phyloP scores from a whole-genome alignment of 2,797 vertebrate genomes.

The Melopsittacus undulatus region DNA sequence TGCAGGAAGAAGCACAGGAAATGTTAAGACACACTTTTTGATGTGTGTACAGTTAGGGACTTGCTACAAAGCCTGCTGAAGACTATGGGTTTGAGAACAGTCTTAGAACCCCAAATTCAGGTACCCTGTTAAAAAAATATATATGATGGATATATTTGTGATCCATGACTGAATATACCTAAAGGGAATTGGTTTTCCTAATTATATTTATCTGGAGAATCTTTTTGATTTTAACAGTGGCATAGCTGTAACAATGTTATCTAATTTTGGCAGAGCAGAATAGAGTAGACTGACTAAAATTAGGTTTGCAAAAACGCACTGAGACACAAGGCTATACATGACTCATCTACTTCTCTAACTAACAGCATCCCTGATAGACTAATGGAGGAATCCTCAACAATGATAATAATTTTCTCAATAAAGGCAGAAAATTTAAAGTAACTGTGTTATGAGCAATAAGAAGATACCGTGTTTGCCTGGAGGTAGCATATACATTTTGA shows the following conservation, averaged over 20 bases:
- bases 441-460: background rate
- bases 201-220: slow-evolving; percentile 28
- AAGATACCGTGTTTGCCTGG: background rate
- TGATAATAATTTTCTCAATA: slow-evolving; percentile 40
- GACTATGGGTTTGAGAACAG: background rate
- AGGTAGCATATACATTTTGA: slow-evolving; percentile 29
- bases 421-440: slow-evolving; percentile 39
- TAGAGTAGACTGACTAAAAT: slow-evolving; percentile 59
- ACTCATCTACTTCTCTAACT: slow-evolving; percentile 40
- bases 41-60: background rate
- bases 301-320: slow-evolving; percentile 59
- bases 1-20: background rate
- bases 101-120: background rate
- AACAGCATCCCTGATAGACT: background rate
- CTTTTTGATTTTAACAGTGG: slow-evolving; percentile 29
- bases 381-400: slow-evolving; percentile 13
- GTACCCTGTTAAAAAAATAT: background rate
- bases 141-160: background rate
- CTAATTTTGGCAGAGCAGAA: slow-evolving; percentile 46
- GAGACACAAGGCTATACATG: slow-evolving; percentile 53
- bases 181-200: background rate
- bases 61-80: background rate
- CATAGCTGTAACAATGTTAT: slow-evolving; percentile 33
- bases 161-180: background rate
- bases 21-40: background rate